Conservation (phyloP, 2,888 invertebrate species). For the Harmothoe impar region DNA sequence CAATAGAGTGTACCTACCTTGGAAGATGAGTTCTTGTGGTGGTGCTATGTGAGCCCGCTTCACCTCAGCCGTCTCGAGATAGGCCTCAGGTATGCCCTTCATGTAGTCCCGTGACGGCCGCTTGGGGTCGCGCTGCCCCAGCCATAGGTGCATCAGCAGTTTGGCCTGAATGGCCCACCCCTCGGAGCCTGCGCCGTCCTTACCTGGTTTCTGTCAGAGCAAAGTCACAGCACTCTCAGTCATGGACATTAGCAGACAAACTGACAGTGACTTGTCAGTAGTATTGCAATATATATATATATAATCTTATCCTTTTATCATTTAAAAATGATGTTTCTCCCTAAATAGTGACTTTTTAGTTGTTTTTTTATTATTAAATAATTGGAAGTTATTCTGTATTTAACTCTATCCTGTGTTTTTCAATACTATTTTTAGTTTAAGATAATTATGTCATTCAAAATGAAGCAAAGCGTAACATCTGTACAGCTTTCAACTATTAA, state of each 20-base stretch:
- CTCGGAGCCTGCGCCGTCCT: constrained; percentile 67
- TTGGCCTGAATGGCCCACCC: constrained; percentile 73
- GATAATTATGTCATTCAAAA: too few relatives aligned
- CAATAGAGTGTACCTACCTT: constrained; percentile 70
- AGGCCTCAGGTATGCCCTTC: constrained; percentile 70
- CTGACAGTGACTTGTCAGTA: not conserved
- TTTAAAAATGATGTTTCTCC: too few relatives aligned
- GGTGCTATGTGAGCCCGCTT: constrained; percentile 64
- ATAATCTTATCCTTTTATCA: too few relatives aligned
- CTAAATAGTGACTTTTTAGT: too few relatives aligned
- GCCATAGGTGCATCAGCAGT: constrained; percentile 72
- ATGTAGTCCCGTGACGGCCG: constrained; percentile 66
- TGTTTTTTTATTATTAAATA: too few relatives aligned
- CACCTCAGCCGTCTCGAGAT: constrained; percentile 63
- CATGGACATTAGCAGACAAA: not conserved
- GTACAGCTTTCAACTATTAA: too few relatives aligned
- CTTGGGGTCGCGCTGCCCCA: constrained; percentile 68
- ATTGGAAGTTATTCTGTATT: too few relatives aligned
- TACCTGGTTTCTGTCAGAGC: constrained; percentile 71
- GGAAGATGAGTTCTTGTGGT: constrained; percentile 69
- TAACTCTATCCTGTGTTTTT: too few relatives aligned
- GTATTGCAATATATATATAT: too few relatives aligned
- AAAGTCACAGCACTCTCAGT: not conserved
- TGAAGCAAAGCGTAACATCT: too few relatives aligned
- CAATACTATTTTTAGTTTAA: too few relatives aligned